phyloP scores from a whole-genome alignment of 2,888 invertebrate genomes.

The Dendrolimus pini region DNA sequence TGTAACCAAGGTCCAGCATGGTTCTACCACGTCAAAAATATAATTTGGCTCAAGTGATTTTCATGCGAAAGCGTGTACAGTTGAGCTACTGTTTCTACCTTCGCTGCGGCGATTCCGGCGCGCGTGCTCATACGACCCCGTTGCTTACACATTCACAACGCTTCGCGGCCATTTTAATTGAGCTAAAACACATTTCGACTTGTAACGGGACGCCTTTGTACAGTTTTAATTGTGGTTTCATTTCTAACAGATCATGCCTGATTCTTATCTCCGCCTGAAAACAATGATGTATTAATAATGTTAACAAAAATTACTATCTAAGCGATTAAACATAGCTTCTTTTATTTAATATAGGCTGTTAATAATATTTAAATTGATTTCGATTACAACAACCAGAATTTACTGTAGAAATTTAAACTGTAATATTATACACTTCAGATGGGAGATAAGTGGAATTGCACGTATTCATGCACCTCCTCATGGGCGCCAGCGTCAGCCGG shows the following conservation, averaged over 20 bases:
- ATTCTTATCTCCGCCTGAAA: background rate
- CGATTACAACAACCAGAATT: no score
- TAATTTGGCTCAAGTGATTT: no score
- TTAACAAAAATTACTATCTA: background rate
- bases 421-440: no score
- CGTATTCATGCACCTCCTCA: no score
- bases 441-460: no score
- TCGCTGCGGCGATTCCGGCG: background rate
- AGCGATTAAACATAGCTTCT: no score
- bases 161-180: slow-evolving; percentile 32
- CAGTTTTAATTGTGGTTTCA: slow-evolving; percentile 27
- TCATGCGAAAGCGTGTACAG: background rate
- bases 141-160: background rate
- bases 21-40: no score
- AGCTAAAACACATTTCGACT: slow-evolving; percentile 41
- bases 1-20: no score
- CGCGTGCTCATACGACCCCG: background rate
- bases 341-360: no score
- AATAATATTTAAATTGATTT: no score
- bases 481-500: no score
- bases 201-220: slow-evolving; percentile 36
- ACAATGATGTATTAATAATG: background rate
- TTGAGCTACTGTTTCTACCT: background rate
- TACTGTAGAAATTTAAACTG: no score
- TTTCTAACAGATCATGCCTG: background rate